A percentile compares a stretch with the other conserved stretches of the same genome.
phyloP scores from a whole-genome alignment of 2,113 vertebrate genomes.

The Microcebus ravelobensis region DNA sequence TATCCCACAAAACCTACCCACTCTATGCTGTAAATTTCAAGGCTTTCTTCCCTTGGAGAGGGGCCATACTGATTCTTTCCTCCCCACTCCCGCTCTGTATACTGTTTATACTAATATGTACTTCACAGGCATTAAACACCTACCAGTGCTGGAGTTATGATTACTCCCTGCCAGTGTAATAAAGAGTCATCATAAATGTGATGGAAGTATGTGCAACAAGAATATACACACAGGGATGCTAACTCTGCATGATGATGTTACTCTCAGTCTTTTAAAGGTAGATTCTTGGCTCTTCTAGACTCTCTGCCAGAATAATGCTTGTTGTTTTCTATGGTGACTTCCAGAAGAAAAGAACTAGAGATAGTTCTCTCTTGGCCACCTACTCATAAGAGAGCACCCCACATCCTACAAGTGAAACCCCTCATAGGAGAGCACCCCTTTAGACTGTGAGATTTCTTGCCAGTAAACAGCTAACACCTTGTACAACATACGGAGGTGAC shows the following conservation, averaged over 20 bases:
- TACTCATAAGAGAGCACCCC: neutral
- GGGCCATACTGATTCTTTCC: neutral
- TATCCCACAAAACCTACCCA: neutral
- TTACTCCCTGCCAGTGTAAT: neutral
- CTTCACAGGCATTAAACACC: neutral
- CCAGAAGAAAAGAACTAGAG: neutral
- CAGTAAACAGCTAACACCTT: neutral
- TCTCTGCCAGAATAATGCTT: neutral
- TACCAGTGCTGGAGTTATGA: neutral
- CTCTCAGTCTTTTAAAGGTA: neutral
- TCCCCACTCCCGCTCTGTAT: neutral
- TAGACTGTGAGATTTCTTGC: neutral
- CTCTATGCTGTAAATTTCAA: neutral
- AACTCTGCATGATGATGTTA: neutral
- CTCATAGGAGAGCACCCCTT: neutral
- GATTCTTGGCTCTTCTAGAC: neutral
- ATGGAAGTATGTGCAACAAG: neutral
- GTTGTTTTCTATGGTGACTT: neutral
- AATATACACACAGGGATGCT: neutral
- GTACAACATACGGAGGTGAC: no score
- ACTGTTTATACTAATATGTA: neutral
- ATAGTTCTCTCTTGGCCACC: neutral
- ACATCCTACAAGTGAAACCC: neutral
- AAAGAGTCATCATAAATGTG: neutral
- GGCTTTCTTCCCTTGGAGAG: neutral